Conservation (phyloP, 2,797 vertebrate genomes). For the Scolopax rusticola region DNA sequence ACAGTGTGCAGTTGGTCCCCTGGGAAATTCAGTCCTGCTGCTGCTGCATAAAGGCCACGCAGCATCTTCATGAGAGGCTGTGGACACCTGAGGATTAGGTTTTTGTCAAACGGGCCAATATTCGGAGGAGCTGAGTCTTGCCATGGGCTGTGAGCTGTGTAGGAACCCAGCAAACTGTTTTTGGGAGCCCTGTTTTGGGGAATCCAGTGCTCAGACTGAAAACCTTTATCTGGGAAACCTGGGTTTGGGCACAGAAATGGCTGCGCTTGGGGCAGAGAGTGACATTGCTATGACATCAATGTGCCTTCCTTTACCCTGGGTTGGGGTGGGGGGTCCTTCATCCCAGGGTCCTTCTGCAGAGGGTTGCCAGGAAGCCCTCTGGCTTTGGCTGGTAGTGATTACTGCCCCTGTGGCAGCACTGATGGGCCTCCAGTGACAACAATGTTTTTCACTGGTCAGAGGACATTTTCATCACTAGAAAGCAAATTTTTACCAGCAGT, state of each 20-base stretch:
- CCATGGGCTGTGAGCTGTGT: fast-evolving
- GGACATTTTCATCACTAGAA: not conserved
- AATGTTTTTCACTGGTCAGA: not conserved
- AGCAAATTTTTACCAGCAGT: not conserved
- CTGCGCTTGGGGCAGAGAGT: not conserved
- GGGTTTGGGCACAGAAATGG: not conserved
- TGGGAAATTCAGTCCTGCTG: not conserved
- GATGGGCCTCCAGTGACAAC: too few species aligned
- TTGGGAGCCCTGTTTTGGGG: not conserved
- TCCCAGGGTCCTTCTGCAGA: not conserved
- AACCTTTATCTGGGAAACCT: not conserved
- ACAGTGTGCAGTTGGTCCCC: too few species aligned
- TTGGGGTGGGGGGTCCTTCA: not conserved
- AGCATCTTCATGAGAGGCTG: not conserved
- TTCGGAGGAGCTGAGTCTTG: not conserved
- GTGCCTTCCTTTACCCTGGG: not conserved
- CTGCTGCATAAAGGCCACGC: not conserved
- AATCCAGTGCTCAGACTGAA: not conserved
- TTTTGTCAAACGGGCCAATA: not conserved
- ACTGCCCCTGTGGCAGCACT: too few species aligned
- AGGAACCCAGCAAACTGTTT: not conserved
- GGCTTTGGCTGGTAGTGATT: not conserved
- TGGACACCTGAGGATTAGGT: not conserved
- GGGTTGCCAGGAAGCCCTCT: fast-evolving
- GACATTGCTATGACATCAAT: not conserved